Percentiles rank a stretch among this genome's conserved stretches.
phyloP scores from a whole-genome alignment of 2,113 vertebrate species.

The Otus sunia region DNA sequence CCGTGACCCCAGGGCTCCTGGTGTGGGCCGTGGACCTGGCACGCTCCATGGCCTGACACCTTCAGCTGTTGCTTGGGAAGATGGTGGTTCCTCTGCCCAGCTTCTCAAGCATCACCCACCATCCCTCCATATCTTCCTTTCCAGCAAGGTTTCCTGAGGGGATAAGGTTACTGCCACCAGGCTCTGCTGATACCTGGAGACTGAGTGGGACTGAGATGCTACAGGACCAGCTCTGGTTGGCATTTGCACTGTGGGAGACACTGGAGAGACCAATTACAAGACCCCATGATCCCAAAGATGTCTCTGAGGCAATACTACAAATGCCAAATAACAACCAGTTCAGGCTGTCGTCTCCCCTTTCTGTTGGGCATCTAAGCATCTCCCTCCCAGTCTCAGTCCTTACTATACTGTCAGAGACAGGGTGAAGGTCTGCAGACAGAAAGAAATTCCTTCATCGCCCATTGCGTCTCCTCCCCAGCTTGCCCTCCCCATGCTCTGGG shows the following conservation, averaged over 20 bases:
- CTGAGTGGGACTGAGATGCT: not conserved
- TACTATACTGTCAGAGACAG: not conserved
- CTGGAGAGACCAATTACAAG: not conserved
- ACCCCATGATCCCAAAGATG: not conserved
- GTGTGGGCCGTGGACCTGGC: not conserved
- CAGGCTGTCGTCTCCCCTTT: not conserved
- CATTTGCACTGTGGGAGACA: not conserved
- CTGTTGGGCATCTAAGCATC: fast-evolving
- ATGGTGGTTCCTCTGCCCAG: fast-evolving
- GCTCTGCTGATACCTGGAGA: not conserved
- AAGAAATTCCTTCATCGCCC: not conserved
- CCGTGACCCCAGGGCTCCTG: not conserved
- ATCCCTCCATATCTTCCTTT: not conserved
- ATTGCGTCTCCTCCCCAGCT: fast-evolving
- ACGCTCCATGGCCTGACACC: not conserved
- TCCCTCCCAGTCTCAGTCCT: not conserved
- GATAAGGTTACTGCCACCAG: not conserved
- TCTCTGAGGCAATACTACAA: not conserved
- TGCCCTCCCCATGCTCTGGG: not conserved
- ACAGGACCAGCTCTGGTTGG: not conserved
- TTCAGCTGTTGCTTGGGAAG: not conserved
- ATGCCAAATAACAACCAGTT: not conserved
- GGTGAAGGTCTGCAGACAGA: not conserved
- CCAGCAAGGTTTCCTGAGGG: not conserved
- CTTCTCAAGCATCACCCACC: not conserved